These are phyloP conservation scores for Pimephales promelas DNA, from an alignment of 2,113 vertebrate genomes.

Conservation along the genomic window DNA sequence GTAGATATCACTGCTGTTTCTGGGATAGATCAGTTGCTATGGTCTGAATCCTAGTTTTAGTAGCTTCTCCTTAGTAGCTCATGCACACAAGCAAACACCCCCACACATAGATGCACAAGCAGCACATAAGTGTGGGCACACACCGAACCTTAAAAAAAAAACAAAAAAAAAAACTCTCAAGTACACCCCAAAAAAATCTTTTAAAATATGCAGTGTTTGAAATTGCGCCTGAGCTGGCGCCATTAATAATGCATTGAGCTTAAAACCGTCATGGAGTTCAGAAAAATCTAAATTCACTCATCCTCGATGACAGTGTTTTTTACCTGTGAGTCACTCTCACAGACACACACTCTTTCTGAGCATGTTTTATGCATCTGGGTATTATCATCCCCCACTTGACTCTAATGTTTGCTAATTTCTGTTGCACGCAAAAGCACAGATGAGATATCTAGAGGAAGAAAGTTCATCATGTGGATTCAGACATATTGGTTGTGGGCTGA, in stretches of 20 bases:
- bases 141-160: conserved; percentile 20
- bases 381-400: conserved; percentile 69
- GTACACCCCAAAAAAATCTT: conserved; percentile 47
- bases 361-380: conserved; percentile 61
- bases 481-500: conserved; percentile 9
- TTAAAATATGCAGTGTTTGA: conserved; percentile 58
- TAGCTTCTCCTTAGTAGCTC: neutral
- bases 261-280: conserved; percentile 49
- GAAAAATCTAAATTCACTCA: conserved; percentile 54
- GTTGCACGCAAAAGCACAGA: conserved; percentile 52
- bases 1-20: neutral
- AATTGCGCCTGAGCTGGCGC: conserved; percentile 55
- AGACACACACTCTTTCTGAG: conserved; percentile 14
- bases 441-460: conserved; percentile 42
- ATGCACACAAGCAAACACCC: conserved; percentile 37
- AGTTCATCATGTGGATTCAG: neutral
- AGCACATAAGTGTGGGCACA: neutral
- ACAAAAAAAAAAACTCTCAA: conserved; percentile 37
- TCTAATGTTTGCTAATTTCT: conserved; percentile 58
- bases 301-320: conserved; percentile 51
- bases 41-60: conserved; percentile 4
- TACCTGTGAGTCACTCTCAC: conserved; percentile 53
- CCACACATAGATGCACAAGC: conserved; percentile 22
- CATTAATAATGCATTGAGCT: conserved; percentile 60
- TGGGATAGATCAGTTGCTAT: neutral